Base-by-base conservation (phyloP, 2,113 vertebrate genomes). In the Toxotes jaculatrix region DNA sequence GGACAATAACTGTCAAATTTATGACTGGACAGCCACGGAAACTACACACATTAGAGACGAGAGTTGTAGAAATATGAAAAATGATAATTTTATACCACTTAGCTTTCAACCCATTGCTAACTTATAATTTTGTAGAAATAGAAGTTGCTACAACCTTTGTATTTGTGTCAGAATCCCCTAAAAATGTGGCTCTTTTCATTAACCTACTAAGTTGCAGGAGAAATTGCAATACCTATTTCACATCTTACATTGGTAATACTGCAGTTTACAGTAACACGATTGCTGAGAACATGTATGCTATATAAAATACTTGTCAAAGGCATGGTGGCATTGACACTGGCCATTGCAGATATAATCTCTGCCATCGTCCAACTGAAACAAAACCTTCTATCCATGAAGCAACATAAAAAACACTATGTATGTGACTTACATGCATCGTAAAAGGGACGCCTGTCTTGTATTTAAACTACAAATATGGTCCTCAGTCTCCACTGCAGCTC, bases 1-100 rank as follows among this genome's bases (percentile, higher is more conserved):
- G 73, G 70, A 42, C 59, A 80, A 63, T 61, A 80, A 55, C 55
- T 79, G 60, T 63, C 34, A 69, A 56, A 51, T 59, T 57, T 79
- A 12, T 45, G 66, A 61, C 36, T 34, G 27, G 27, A 27, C 27
- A 27, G 27, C 60, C 31, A 64, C 17, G 32, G 53, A 27, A 56
- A 60, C 53, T 8, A 17, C 34, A 40, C 38, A 21, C 36, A 36
- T 4, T 9, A 17, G 1, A 75, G 63, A 51, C 49, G 62, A 72
- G 42, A 49, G 61, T 7, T 45, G 36, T 51, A 53, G 38, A 65
- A 45, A 69, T 34, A 38, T 60, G 63, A 23, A 21, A 49, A 14
- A 40, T 27, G 1, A 23, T 7, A 36, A 57, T 45, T 34, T 32
- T 3, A 71, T 3, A 40, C 0, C 4, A 11, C 0, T 10, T 38